Evolutionary conservation across 2,113 vertebrate genomes (phyloP).

Genomic region (Microcebus lehilahytsara): DNA sequence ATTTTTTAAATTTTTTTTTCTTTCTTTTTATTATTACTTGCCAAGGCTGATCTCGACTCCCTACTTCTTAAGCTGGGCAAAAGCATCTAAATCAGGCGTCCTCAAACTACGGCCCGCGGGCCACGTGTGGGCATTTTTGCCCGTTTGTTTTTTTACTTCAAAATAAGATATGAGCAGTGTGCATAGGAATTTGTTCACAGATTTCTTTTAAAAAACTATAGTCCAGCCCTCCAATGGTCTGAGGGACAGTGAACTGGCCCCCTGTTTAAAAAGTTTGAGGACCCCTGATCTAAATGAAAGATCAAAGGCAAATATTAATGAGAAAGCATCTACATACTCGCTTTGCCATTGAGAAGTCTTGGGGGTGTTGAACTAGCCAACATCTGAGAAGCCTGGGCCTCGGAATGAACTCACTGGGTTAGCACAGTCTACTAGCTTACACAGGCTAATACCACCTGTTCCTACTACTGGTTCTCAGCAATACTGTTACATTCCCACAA

Average conservation of each 20-base stretch:
- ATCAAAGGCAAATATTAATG: background rate
- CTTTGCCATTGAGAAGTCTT: background rate
- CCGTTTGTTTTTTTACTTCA: too few relatives aligned
- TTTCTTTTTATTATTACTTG: too few relatives aligned
- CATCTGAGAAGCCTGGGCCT: background rate
- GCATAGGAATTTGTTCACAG: too few relatives aligned
- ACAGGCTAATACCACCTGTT: accelerated
- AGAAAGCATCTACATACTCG: background rate
- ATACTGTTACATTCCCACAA: background rate
- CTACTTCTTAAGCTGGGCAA: background rate
- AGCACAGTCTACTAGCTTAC: background rate
- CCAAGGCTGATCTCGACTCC: too few relatives aligned
- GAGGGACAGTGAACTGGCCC: too few relatives aligned
- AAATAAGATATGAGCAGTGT: too few relatives aligned
- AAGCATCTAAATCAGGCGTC: background rate
- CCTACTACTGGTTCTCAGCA: background rate
- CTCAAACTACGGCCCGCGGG: too few relatives aligned
- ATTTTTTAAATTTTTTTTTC: too few relatives aligned
- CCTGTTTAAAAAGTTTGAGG: too few relatives aligned
- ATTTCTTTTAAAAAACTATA: too few relatives aligned
- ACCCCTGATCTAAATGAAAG: background rate
- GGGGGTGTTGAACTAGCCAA: background rate
- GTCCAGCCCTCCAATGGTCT: too few relatives aligned
- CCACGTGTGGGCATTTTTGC: too few relatives aligned
- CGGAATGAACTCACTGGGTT: background rate